Evolutionary conservation across 2,888 invertebrate genomes (phyloP).

Genomic region (Alitta virens): DNA sequence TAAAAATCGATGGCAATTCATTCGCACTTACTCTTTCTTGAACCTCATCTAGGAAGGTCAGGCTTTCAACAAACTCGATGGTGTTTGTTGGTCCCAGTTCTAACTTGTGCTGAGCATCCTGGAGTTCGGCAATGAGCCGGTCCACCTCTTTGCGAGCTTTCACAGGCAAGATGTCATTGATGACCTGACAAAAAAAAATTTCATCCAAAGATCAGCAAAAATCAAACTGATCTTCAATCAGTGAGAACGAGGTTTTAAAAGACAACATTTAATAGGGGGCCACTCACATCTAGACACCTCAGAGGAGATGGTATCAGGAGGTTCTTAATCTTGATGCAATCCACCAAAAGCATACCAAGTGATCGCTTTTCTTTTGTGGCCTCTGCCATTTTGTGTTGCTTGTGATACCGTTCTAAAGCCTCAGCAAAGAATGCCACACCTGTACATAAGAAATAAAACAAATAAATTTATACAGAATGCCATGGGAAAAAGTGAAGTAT

Average conservation of each 20-base stretch:
- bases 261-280: too few species aligned
- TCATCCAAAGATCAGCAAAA: too few species aligned
- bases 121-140: slow-evolving; percentile 63
- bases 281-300: slow-evolving; percentile 65
- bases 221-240: too few species aligned
- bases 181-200: slow-evolving; percentile 33
- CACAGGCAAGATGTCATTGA: slow-evolving; percentile 51
- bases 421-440: slow-evolving; percentile 67
- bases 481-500: too few species aligned
- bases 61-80: slow-evolving; percentile 70
- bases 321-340: slow-evolving; percentile 71
- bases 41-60: slow-evolving; percentile 70
- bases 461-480: too few species aligned
- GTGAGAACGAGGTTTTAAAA: too few species aligned
- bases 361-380: slow-evolving; percentile 68
- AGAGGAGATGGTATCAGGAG: slow-evolving; percentile 72
- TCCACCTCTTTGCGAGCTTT: slow-evolving; percentile 53
- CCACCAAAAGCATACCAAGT: slow-evolving; percentile 72
- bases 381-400: slow-evolving; percentile 70
- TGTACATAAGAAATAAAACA: too few species aligned
- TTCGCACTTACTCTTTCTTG: slow-evolving; percentile 58
- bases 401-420: slow-evolving; percentile 69
- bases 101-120: slow-evolving; percentile 67
- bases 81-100: slow-evolving; percentile 69
- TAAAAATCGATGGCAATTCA: too few species aligned